Evolutionary conservation across 2,113 vertebrate species (phyloP).

Genomic region (Nyctibius bracteatus): DNA sequence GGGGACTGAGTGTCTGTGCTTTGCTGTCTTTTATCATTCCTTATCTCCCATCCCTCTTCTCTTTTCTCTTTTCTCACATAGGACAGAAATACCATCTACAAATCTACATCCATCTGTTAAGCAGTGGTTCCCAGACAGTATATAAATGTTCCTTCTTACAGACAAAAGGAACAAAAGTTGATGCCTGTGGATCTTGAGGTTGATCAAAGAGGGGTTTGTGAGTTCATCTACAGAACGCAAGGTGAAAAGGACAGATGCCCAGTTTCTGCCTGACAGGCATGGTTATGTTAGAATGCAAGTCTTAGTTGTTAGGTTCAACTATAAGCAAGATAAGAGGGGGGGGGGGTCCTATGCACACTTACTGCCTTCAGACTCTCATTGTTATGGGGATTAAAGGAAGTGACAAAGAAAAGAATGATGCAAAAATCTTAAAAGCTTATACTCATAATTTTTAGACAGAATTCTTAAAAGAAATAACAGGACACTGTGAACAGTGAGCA

Average conservation of each 20-base stretch:
- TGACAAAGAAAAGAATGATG: neutral
- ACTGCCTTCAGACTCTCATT: neutral
- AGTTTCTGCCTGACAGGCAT: neutral
- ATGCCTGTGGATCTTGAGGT: neutral
- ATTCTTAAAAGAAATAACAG: neutral
- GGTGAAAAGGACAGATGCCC: neutral
- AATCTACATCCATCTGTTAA: neutral
- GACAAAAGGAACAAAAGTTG: neutral
- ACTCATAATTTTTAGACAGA: neutral
- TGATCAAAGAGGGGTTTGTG: neutral
- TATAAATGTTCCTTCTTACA: neutral
- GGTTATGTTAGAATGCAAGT: neutral
- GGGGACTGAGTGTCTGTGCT: neutral
- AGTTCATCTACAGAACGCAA: neutral
- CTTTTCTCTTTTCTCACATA: neutral
- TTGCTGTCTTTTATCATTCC: neutral
- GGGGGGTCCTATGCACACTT: neutral
- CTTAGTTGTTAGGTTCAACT: neutral
- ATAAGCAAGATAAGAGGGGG: neutral
- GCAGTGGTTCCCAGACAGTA: neutral
- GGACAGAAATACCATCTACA: neutral
- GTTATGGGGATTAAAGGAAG: neutral
- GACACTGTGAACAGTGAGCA: neutral
- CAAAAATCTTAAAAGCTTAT: neutral
- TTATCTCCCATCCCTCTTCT: neutral